These are phyloP conservation scores for Myodes glareolus DNA, from an alignment of 2,113 vertebrate genomes.

Conservation along the genomic window DNA sequence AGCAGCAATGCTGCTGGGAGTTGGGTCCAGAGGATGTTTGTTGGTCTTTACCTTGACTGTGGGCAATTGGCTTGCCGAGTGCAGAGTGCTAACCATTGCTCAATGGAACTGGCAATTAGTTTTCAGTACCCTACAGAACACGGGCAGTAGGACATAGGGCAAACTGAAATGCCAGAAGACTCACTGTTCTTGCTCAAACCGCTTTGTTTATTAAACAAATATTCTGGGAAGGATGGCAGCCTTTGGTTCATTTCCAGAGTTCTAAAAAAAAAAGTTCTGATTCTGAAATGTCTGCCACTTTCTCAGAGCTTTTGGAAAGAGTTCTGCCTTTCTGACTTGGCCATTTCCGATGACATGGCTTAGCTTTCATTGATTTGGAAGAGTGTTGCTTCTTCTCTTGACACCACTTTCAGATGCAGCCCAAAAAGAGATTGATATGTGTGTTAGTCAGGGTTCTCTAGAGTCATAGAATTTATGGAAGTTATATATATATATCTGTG, in stretches of 20 bases:
- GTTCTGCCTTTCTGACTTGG: not conserved
- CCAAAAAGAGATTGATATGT: not conserved
- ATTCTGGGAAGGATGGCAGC: not conserved
- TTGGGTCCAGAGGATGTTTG: not conserved
- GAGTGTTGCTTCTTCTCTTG: not conserved
- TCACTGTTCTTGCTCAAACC: not conserved
- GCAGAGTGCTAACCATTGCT: not conserved
- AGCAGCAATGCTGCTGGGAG: too few species aligned
- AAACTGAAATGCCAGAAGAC: not conserved
- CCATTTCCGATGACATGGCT: not conserved
- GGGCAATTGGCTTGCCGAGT: not conserved
- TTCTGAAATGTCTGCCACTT: not conserved
- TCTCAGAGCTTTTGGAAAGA: not conserved
- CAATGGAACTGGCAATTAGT: not conserved
- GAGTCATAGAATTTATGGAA: not conserved
- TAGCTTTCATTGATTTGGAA: slow-evolving; percentile 26
- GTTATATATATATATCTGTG: too few species aligned
- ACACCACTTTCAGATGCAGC: not conserved
- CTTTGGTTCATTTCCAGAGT: slow-evolving; percentile 6
- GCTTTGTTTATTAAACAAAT: not conserved
- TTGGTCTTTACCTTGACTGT: not conserved
- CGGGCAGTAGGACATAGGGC: not conserved
- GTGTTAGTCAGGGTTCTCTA: not conserved
- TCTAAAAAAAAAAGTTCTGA: not conserved
- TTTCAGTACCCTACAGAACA: not conserved